Conservation (phyloP, 1,140 invertebrate species). For the Odontomachus brunneus region DNA sequence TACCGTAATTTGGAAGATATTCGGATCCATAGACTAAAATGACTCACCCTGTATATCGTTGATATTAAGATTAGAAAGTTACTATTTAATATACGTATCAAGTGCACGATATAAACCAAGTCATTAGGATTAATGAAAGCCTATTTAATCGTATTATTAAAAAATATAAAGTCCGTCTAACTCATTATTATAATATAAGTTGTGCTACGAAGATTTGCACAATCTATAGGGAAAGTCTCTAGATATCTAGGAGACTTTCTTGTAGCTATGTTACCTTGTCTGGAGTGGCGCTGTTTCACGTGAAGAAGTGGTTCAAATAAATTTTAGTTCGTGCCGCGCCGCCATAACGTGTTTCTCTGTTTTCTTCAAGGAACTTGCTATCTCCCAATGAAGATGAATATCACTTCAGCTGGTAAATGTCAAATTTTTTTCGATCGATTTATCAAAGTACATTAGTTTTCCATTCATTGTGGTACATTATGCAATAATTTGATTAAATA, state of each 20-base stretch:
- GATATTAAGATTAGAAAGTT: too few species aligned
- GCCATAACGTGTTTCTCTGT: constrained; percentile 23
- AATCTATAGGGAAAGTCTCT: too few species aligned
- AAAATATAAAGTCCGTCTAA: too few species aligned
- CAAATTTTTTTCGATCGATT: constrained; percentile 11
- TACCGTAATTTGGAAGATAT: too few species aligned
- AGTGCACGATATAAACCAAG: too few species aligned
- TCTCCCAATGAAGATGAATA: constrained; percentile 80
- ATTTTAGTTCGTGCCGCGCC: constrained; percentile 46
- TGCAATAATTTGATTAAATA: constrained; percentile 21
- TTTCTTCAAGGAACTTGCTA: constrained; percentile 22
- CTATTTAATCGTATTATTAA: too few species aligned
- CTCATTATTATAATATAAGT: too few species aligned
- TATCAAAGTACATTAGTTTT: constrained; percentile 3
- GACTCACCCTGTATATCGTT: too few species aligned
- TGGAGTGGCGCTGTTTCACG: background rate
- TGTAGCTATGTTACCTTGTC: background rate
- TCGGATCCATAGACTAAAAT: too few species aligned
- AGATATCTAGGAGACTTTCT: background rate
- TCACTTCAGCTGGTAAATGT: constrained; percentile 84
- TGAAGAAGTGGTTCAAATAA: constrained; percentile 50
- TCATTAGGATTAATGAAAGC: too few species aligned
- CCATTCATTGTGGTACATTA: constrained; percentile 9
- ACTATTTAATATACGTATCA: too few species aligned
- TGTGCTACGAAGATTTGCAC: too few species aligned